These are phyloP conservation scores for Morus bassanus DNA, from an alignment of 2,797 vertebrate species.

Conservation along the genomic window DNA sequence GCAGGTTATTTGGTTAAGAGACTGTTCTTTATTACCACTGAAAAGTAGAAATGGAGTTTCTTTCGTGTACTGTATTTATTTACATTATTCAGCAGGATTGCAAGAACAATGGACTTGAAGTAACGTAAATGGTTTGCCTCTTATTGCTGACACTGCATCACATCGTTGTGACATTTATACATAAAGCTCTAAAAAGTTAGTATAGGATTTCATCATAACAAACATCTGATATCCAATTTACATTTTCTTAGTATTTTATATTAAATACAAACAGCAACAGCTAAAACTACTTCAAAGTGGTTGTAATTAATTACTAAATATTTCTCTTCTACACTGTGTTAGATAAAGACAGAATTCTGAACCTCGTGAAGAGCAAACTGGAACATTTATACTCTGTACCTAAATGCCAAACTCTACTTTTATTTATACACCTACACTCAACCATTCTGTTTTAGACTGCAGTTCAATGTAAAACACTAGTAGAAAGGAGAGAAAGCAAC, in stretches of 20 bases:
- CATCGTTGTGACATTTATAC: neutral
- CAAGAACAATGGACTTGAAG: neutral
- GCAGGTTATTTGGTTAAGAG: neutral
- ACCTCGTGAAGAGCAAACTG: neutral
- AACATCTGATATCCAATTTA: neutral
- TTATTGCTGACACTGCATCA: neutral
- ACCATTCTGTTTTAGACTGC: neutral
- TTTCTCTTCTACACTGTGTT: neutral
- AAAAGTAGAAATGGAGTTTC: neutral
- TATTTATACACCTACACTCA: neutral
- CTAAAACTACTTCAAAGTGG: neutral
- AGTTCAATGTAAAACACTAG: neutral
- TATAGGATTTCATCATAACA: neutral
- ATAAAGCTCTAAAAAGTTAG: neutral
- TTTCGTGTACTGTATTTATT: neutral
- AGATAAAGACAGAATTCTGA: neutral
- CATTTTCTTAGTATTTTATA: neutral
- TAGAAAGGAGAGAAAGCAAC: neutral
- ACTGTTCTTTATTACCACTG: neutral
- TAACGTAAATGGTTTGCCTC: neutral
- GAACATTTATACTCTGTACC: neutral
- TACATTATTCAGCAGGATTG: neutral
- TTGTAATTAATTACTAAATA: neutral
- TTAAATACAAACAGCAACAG: neutral
- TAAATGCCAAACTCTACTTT: neutral